phyloP scores from a whole-genome alignment of 2,888 invertebrate species.

The Dryobotodes eremita region DNA sequence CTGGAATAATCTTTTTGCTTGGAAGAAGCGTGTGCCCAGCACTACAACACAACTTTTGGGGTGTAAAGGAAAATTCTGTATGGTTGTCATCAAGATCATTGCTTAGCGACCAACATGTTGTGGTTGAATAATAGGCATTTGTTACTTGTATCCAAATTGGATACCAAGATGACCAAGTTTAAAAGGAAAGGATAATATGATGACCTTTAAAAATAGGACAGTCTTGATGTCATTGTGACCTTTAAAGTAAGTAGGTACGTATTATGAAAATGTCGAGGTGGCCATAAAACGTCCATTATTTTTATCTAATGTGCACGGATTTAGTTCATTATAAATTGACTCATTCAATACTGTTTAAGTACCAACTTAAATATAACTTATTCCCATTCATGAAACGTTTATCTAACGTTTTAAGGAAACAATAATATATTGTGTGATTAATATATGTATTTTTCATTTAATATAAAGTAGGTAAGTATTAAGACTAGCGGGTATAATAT shows the following conservation, averaged over 20 bases:
- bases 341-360: neutral
- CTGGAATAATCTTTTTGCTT: neutral
- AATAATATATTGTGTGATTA: neutral
- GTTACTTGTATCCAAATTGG: neutral
- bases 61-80: neutral
- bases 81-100: neutral
- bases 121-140: neutral
- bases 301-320: conserved; percentile 19
- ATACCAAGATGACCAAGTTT: neutral
- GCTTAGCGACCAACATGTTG: neutral
- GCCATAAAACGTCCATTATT: conserved; percentile 4
- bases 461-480: neutral
- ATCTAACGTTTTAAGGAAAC: neutral
- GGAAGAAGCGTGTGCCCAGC: neutral
- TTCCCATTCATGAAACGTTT: conserved; percentile 3
- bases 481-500: neutral
- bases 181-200: conserved; percentile 1
- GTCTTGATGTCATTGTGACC: conserved; percentile 48
- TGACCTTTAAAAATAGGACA: conserved; percentile 20
- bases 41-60: neutral
- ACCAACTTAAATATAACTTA: neutral
- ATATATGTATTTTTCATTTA: too few species aligned
- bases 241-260: neutral
- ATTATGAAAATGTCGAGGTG: conserved; percentile 32
- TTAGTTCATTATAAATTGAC: conserved; percentile 17